Evolutionary conservation across 2,113 vertebrate species (phyloP), one percentile per base, ranked within the genome.

Genomic region (Scalopus aquaticus): DNA sequence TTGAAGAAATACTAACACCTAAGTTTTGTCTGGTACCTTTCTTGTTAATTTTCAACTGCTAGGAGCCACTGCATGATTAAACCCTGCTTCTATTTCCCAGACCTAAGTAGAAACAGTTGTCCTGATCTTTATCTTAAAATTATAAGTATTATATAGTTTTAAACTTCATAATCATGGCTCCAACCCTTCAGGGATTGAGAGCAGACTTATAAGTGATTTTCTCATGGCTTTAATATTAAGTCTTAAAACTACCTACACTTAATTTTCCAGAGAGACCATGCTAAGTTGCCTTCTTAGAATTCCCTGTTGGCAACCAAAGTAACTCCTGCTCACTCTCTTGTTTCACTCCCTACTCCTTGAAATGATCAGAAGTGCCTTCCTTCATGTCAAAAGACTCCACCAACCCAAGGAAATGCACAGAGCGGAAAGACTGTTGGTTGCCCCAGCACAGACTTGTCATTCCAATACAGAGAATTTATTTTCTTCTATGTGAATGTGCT

Each of bases 61-160:
- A 46, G 56, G 39, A 69, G 78, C 77, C n/a, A 88, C 12, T 67
- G 26, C 30, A 44, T 56, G 32, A 87, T 49, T 54, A 79, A 88
- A 84, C 44, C 30, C 51, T 65, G 22, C 82, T 92, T 95, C 44
- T 70, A 39, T 39, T 82, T 94, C 82, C 82, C 69, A 91, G 62
- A 65, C 58, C 70, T 92, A 96, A 94, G 82, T 69, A 96, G 72
- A 94, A 90, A 88, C 69, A 64, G 85, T 74, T 64, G 78, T 62
- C 91, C 42, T 92, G 85, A 91, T 93, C 73, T 82, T 86, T 76
- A 96, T 96, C 91, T 95, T 95, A 88, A 82, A 79, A 96, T 90
- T 92, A 6, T 89, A 85, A 96, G 60, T 86, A 54, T 91, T 86
- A 65, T 67, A 78, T 44, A 74, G 90, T 89, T 94, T 96, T 94